phyloP scores from a whole-genome alignment of 2,888 invertebrate species.

The Ceramica pisi region DNA sequence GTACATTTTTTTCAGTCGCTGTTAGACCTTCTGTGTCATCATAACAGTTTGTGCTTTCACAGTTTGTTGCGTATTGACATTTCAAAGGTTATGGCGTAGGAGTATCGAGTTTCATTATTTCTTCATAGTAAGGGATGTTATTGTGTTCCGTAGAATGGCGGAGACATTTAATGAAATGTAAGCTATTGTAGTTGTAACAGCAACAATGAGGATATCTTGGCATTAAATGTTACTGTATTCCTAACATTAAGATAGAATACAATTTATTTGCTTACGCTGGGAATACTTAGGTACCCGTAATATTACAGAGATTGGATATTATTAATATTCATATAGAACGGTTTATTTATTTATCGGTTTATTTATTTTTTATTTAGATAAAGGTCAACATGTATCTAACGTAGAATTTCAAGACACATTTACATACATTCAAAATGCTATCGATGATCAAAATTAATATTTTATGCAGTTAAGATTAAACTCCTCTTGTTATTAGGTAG shows the following conservation, averaged over 20 bases:
- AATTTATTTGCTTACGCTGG: constrained; percentile 33
- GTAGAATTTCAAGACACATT: not conserved
- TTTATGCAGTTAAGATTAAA: not conserved
- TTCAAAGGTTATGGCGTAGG: constrained; percentile 55
- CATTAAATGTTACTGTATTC: constrained; percentile 36
- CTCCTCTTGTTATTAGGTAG: too few relatives aligned
- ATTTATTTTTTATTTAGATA: too few relatives aligned
- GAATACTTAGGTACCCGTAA: constrained; percentile 11
- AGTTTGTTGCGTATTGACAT: constrained; percentile 51
- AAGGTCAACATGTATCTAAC: not conserved
- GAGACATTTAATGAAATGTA: constrained; percentile 49
- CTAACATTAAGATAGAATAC: constrained; percentile 42
- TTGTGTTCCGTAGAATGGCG: constrained; percentile 36
- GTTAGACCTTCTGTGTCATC: not conserved
- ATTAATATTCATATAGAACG: constrained; percentile 35
- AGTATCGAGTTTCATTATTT: constrained; percentile 40
- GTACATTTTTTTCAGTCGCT: not conserved
- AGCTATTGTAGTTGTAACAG: constrained; percentile 41
- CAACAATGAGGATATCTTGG: constrained; percentile 31
- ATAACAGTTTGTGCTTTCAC: constrained; percentile 9
- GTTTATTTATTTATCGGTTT: too few relatives aligned
- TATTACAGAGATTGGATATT: not conserved
- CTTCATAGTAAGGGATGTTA: constrained; percentile 41
- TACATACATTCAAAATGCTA: not conserved
- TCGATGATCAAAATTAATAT: not conserved